A percentile compares a stretch with the other conserved stretches of the same genome.
These are phyloP conservation scores for Synergus itoensis DNA, from an alignment of 2,888 invertebrate genomes.

Conservation along the genomic window DNA sequence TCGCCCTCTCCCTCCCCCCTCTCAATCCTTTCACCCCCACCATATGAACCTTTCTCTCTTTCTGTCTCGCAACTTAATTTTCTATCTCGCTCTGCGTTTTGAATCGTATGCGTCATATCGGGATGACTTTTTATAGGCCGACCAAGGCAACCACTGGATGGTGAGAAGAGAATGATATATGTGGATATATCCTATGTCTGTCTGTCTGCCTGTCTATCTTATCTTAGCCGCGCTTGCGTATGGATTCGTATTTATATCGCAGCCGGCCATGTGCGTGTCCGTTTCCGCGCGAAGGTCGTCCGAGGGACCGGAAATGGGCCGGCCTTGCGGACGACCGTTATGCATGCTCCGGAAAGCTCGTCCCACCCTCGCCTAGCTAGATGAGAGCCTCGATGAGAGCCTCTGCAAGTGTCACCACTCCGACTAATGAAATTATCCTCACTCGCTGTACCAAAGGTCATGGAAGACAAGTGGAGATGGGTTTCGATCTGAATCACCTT, in stretches of 20 bases:
- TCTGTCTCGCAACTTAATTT: neutral
- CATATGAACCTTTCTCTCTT: constrained; percentile 12
- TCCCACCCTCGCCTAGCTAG: constrained; percentile 46
- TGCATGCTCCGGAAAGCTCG: constrained; percentile 65
- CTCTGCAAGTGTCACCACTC: neutral
- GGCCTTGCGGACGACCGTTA: constrained; percentile 75
- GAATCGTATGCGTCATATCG: constrained; percentile 51
- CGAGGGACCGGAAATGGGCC: constrained; percentile 75
- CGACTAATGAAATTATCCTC: neutral
- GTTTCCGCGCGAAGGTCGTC: constrained; percentile 74
- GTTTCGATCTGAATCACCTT: constrained; percentile 24
- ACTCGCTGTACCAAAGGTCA: constrained; percentile 20
- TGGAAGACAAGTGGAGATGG: constrained; percentile 10
- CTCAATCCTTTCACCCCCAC: constrained; percentile 32
- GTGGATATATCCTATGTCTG: constrained; percentile 33
- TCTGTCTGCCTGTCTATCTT: constrained; percentile 35
- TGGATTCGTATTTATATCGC: constrained; percentile 57
- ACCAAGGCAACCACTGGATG: constrained; percentile 48
- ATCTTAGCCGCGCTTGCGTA: constrained; percentile 44
- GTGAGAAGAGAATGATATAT: constrained; percentile 41
- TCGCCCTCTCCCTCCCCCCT: constrained; percentile 49
- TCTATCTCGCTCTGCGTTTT: constrained; percentile 2
- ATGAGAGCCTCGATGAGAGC: constrained; percentile 10
- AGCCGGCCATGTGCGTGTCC: constrained; percentile 66
- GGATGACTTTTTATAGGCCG: constrained; percentile 52